A percentile compares a stretch with the other conserved stretches of the same genome.
Conservation (phyloP, 2,113 vertebrate genomes). For the Barbus barbus region DNA sequence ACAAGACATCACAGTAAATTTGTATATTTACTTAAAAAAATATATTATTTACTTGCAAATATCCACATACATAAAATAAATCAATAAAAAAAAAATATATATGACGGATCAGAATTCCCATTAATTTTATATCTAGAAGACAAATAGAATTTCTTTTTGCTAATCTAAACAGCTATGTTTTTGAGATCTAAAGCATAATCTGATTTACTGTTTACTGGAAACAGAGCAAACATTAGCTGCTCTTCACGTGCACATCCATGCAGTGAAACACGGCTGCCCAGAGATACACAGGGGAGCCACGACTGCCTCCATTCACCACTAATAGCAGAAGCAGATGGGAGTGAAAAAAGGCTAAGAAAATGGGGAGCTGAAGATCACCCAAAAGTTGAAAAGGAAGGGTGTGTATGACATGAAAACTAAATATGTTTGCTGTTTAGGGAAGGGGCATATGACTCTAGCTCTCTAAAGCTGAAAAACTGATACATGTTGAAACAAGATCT, state of each 20-base stretch:
- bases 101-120: neutral
- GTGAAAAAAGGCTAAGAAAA: neutral
- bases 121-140: neutral
- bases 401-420: constrained; percentile 19
- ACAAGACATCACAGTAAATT: neutral
- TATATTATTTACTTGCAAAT: neutral
- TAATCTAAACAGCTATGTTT: neutral
- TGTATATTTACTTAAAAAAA: neutral
- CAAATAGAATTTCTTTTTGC: neutral
- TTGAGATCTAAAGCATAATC: neutral
- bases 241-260: too few species aligned
- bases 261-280: too few species aligned
- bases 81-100: neutral
- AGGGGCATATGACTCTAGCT: neutral
- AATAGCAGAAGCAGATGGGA: constrained; percentile 66
- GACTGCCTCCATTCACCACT: constrained; percentile 35
- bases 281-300: constrained; percentile 36
- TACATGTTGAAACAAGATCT: constrained; percentile 34
- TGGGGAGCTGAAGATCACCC: neutral
- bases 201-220: constrained; percentile 26
- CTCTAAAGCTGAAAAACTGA: neutral
- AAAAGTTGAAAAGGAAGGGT: neutral
- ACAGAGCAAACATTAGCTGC: too few species aligned
- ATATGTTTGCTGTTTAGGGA: neutral
- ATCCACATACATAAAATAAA: neutral